Evolutionary conservation across 1,140 invertebrate genomes (phyloP).

Genomic region (Belonocnema kinseyi): DNA sequence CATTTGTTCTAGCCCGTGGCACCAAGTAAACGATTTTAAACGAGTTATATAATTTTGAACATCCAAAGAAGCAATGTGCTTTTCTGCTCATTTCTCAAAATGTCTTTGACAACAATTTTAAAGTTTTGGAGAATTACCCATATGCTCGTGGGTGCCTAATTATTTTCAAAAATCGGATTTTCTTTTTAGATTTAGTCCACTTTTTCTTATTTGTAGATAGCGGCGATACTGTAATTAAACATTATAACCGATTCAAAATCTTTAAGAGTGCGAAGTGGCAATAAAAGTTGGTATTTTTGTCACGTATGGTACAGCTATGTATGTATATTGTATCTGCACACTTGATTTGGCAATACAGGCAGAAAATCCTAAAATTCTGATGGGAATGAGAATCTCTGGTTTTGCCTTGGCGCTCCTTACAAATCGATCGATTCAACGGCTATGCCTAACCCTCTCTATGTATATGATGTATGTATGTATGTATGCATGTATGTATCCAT

Average conservation of each 20-base stretch:
- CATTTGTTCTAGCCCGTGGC: too few relatives aligned
- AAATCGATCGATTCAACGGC: constrained; percentile 65
- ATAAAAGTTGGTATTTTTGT: constrained; percentile 30
- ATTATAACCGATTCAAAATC: neutral
- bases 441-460: constrained; percentile 48
- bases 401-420: constrained; percentile 71
- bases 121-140: too few relatives aligned
- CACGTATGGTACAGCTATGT: constrained; percentile 12
- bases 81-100: too few relatives aligned
- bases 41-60: too few relatives aligned
- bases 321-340: constrained; percentile 44
- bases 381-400: constrained; percentile 68
- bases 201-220: neutral
- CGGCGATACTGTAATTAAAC: neutral
- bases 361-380: constrained; percentile 48
- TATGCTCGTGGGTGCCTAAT: too few relatives aligned
- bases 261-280: constrained; percentile 19
- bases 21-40: too few relatives aligned
- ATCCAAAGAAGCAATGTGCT: too few relatives aligned
- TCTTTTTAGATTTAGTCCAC: too few relatives aligned
- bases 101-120: too few relatives aligned
- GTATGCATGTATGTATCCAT: neutral
- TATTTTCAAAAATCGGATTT: too few relatives aligned
- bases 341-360: constrained; percentile 42
- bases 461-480: neutral